Evolutionary conservation across 2,113 vertebrate genomes (phyloP).

Genomic region (Megaceryle maxima): DNA sequence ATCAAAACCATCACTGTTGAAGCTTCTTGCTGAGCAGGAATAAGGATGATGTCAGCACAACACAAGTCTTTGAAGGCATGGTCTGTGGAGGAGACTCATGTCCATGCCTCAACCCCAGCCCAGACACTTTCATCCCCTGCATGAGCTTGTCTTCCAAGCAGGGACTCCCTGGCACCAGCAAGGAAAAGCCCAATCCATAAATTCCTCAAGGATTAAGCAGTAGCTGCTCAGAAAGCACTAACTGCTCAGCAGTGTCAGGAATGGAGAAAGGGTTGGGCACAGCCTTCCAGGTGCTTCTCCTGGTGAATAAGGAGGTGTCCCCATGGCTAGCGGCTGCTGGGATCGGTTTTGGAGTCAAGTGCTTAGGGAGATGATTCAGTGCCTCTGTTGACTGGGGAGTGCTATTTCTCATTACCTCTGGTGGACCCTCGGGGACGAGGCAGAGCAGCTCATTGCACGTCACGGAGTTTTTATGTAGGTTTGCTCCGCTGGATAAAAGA

Average conservation of each 20-base stretch:
- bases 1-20: background rate
- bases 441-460: slow-evolving; percentile 36
- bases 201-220: background rate
- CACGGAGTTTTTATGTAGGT: background rate
- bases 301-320: background rate
- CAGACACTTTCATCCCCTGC: accelerated
- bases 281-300: background rate
- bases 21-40: slow-evolving; percentile 4
- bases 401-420: slow-evolving; percentile 59
- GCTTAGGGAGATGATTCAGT: too few relatives aligned
- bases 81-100: background rate
- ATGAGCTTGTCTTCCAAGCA: accelerated
- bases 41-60: background rate
- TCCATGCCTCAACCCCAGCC: background rate
- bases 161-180: background rate
- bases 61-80: background rate
- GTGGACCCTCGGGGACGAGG: slow-evolving; percentile 67
- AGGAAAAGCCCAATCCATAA: background rate
- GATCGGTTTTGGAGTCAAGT: background rate
- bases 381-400: background rate
- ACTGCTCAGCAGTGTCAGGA: background rate
- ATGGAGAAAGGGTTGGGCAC: background rate
- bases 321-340: background rate
- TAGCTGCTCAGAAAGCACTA: background rate
- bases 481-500: slow-evolving; percentile 25